Conservation (phyloP, 2,797 vertebrate species). For the Alcedo atthis region DNA sequence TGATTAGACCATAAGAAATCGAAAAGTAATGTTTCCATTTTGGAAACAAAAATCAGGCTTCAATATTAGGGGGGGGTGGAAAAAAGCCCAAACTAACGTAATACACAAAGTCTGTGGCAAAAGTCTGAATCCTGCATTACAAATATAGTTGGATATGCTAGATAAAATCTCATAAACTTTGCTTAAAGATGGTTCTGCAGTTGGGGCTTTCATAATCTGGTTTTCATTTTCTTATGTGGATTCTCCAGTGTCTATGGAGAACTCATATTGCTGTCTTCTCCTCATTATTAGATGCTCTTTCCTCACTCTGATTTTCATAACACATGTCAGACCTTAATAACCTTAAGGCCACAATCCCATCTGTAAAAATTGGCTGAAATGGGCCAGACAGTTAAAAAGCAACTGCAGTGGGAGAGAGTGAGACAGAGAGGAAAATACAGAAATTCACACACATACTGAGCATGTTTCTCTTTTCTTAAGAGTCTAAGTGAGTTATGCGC, state of each 20-base stretch:
- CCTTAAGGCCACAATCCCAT: background rate
- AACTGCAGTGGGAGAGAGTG: fast-evolving
- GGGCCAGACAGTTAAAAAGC: background rate
- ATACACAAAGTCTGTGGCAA: background rate
- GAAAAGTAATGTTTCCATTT: background rate
- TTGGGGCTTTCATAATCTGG: background rate
- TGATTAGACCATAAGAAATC: background rate
- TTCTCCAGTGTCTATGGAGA: background rate
- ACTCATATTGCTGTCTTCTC: background rate
- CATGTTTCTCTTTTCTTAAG: background rate
- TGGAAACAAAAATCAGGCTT: background rate
- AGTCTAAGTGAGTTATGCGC: background rate
- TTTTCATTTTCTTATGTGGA: fast-evolving
- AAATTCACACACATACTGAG: background rate
- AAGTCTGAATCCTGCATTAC: background rate
- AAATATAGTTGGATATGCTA: background rate
- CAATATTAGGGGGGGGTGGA: background rate
- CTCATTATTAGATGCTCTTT: background rate
- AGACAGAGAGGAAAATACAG: background rate
- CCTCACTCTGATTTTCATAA: background rate
- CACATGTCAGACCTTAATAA: background rate
- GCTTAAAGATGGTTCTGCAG: background rate
- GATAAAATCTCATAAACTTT: background rate
- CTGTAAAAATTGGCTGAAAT: background rate
- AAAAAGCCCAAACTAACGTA: background rate